A percentile compares a stretch with the other conserved stretches of the same genome.
These are phyloP conservation scores for Glandiceps talaboti DNA, from an alignment of 53 echinoderm and acorn worm genomes.

Conservation along the genomic window DNA sequence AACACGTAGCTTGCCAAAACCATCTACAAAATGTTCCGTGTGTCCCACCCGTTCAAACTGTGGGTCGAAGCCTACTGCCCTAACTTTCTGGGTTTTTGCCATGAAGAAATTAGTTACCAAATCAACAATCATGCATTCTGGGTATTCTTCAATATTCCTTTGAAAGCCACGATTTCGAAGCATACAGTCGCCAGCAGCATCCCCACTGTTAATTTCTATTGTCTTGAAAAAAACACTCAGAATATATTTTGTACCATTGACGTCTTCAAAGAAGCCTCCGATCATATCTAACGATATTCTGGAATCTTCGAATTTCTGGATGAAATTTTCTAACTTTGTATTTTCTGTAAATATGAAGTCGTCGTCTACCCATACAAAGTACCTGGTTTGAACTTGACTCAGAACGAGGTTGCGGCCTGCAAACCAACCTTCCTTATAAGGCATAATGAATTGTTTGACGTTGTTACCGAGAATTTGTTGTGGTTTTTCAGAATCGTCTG, in stretches of 20 bases:
- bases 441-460: neutral
- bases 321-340: neutral
- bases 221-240: neutral
- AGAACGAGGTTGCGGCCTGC: neutral
- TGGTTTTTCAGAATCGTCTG: neutral
- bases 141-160: neutral
- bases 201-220: neutral
- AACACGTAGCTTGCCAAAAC: neutral
- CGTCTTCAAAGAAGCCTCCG: neutral
- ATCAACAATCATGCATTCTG: neutral
- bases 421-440: neutral
- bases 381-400: neutral
- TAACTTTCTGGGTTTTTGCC: neutral
- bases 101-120: neutral
- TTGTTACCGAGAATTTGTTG: neutral
- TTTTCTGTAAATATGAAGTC: neutral
- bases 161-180: neutral
- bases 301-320: neutral
- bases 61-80: neutral
- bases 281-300: neutral
- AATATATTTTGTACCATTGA: neutral
- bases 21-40: neutral
- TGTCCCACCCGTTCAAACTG: neutral
- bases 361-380: neutral
- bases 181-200: neutral